Evolutionary conservation across 2,113 vertebrate genomes (phyloP), one percentile per base, ranked within the genome.

Genomic region (Hydrolagus affinis): DNA sequence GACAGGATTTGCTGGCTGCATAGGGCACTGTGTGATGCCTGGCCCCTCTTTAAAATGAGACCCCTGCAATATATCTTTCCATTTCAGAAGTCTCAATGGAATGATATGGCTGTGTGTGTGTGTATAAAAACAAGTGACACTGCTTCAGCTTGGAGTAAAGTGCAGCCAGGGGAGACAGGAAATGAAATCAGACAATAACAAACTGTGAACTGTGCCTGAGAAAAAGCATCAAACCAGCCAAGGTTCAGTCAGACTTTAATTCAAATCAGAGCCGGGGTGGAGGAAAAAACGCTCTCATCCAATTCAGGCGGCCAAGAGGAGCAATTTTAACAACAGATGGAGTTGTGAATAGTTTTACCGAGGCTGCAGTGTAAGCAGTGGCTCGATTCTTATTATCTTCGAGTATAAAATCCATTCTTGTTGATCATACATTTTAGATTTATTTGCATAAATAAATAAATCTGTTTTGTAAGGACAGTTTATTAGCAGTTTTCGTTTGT

Each of bases 111-210:
- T 44, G 23, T 72, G 70, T 28, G 3, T 28, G 70, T 72, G 70
- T n/a, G 30, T 28, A 62, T 57, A 64, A 60, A 80, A 14, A 80
- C 60, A 83, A 62, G 78, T 83, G 78, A 8, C 78, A 66, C 10
- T 32, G 19, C 11, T 68, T 66, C 17, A 25, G 59, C 14, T 64
- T 64, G 23, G 23, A 80, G 25, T 30, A 9, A 62, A 83, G 78
- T 83, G 62, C 78, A 83, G 78, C 25, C 78, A 62, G 62, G 60
- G 62, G 78, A 83, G 78, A 66, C 78, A 83, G 78, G 78, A 83
- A 83, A 68, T 83, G 78, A 66, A 83, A 83, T 83, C 62, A 83
- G 78, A 83, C 78, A 83, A 83, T 83, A 83, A 83, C 25, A 83
- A 66, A 83, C 14, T 66, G 6, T 21, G 78, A 32, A 28, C 28